Conservation (phyloP, 2,888 invertebrate species). For the Agapetus fuscipes region DNA sequence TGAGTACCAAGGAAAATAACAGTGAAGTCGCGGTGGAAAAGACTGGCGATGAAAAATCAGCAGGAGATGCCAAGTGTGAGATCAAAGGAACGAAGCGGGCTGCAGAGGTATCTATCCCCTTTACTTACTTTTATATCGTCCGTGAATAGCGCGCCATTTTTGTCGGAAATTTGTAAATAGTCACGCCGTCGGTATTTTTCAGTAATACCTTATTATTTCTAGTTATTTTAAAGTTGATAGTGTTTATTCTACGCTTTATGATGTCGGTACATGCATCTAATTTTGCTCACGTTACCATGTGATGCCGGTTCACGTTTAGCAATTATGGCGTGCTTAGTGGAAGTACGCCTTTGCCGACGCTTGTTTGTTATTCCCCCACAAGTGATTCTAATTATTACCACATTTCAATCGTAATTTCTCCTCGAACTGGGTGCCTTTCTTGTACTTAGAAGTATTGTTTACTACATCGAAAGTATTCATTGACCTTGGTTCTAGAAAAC, state of each 20-base stretch:
- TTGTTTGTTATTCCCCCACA: no score
- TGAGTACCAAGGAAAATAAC: conserved; percentile 74
- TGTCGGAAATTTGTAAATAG: no score
- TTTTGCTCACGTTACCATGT: conserved; percentile 31
- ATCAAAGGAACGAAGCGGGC: conserved; percentile 81
- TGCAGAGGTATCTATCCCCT: conserved; percentile 59
- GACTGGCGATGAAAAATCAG: conserved; percentile 65
- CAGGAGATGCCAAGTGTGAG: conserved; percentile 66
- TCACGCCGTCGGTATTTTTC: no score
- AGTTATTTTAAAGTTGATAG: no score
- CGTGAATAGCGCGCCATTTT: conserved; percentile 46
- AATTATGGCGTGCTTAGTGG: conserved; percentile 11
- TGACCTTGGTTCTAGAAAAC: conserved; percentile 18
- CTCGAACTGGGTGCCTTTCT: not conserved
- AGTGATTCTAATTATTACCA: no score
- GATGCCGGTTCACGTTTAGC: conserved; percentile 21
- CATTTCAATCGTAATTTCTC: not conserved
- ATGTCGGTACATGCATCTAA: no score
- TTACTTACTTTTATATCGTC: conserved; percentile 1
- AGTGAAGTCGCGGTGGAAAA: conserved; percentile 78
- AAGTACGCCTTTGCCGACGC: conserved; percentile 2
- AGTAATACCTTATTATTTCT: no score
- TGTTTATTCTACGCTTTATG: no score
- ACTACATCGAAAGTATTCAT: conserved; percentile 9
- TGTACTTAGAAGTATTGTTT: conserved; percentile 9